Base-by-base conservation (phyloP, 2,113 vertebrate genomes). In the Shinisaurus crocodilurus region DNA sequence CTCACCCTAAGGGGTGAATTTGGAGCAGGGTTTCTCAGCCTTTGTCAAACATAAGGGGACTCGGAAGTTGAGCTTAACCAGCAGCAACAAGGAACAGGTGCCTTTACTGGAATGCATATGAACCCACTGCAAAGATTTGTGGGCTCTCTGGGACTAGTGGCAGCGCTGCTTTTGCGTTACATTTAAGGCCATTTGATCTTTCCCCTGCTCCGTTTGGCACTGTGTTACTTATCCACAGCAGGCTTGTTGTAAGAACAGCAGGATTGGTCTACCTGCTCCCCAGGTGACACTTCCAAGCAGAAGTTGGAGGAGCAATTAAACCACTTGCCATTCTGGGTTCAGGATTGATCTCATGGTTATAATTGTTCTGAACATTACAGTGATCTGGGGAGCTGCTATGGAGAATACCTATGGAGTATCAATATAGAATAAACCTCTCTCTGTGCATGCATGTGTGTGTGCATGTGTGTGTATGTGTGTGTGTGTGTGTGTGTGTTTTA, bases 101-200 rank as follows among this genome's bases (percentile, higher is more conserved):
- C 23, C 69, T 85, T 12, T 82, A 27, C 0, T 1, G 60, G 50
- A 32, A 89, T 57, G n/a, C 37, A 29, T 34, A 45, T 5, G 20
- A 3, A 34, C 20, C 2, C 82, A 1, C 32, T 85, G 43, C 18
- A 67, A 81, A 80, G 50, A 34, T 6, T 15, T 43, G 1, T 1
- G 1, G 1, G 1, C n/a, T n/a, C 18, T 40, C 0, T 0, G 15
- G 3, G 6, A 63, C 57, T 67, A n/a, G n/a, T 74, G 2, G 72
- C 72, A 76, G 1, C 0, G 0, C n/a, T 0, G 0, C 25, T 9
- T 16, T 54, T 54, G 85, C 74, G 29, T 60, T 88, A 74, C 8
- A 54, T n/a, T 0, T 3, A 80, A 88, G 40, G 74, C 9, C 23
- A 45, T 65, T 20, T 20, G 45, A 12, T 40, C 0, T 15, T 63